phyloP scores from a whole-genome alignment of 2,797 vertebrate species.

The Leptoclinus maculatus region DNA sequence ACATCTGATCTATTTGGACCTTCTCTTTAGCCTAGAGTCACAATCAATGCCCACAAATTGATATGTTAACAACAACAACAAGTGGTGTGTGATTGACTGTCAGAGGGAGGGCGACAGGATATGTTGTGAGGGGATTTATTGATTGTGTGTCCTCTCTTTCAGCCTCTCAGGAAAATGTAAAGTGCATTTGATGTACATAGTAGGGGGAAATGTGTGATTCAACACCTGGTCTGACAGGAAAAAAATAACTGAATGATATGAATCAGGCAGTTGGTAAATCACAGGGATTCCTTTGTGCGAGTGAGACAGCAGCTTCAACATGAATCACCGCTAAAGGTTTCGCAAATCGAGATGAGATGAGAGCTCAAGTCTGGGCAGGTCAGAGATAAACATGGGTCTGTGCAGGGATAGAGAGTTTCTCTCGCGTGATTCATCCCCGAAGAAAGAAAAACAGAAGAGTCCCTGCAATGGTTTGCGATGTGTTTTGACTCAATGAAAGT shows the following conservation, averaged over 20 bases:
- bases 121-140: conserved; percentile 29
- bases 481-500: conserved; percentile 20
- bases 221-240: conserved; percentile 47
- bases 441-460: conserved; percentile 12
- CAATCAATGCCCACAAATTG: conserved; percentile 57
- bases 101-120: background rate
- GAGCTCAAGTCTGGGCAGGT: conserved; percentile 68
- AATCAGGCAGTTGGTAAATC: conserved; percentile 7
- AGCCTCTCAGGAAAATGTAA: background rate
- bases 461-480: background rate
- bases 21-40: conserved; percentile 41
- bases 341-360: conserved; percentile 7
- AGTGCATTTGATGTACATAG: background rate
- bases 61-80: conserved; percentile 51
- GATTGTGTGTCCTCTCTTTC: conserved; percentile 24
- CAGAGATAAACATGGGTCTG: conserved; percentile 31
- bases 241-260: background rate
- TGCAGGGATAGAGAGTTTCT: conserved; percentile 29
- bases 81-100: conserved; percentile 59
- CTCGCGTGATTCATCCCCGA: conserved; percentile 24
- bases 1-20: conserved; percentile 19
- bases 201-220: conserved; percentile 3
- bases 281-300: conserved; percentile 37
- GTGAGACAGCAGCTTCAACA: conserved; percentile 19
- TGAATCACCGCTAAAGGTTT: conserved; percentile 28